Evolutionary conservation across 1,140 invertebrate genomes (phyloP).

Genomic region (Oscheius sp.): DNA sequence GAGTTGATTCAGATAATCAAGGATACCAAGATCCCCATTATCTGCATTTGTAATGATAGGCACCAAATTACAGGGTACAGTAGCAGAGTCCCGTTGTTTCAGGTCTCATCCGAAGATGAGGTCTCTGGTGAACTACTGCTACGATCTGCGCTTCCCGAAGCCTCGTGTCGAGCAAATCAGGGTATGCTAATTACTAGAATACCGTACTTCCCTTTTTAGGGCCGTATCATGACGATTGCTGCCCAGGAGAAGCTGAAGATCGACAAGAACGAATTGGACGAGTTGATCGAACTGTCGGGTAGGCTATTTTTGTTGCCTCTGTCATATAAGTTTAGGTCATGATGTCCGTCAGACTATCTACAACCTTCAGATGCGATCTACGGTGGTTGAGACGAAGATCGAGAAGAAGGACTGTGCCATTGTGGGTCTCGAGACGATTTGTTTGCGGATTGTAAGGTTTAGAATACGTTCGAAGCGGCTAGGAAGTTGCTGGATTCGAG

Average conservation of each 20-base stretch:
- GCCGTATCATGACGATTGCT: constrained; percentile 82
- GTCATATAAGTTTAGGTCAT: constrained; percentile 24
- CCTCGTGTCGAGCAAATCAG: constrained; percentile 85
- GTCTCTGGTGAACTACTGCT: constrained; percentile 88
- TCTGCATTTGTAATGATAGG: constrained; percentile 98
- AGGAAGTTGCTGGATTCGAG: constrained; percentile 74
- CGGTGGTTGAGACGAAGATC: constrained; percentile 11
- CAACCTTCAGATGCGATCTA: constrained; percentile 55
- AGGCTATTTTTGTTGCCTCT: constrained; percentile 63
- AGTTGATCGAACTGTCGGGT: constrained; percentile 82
- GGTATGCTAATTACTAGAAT: constrained; percentile 63
- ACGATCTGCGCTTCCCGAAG: constrained; percentile 80
- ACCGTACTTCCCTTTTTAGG: background rate
- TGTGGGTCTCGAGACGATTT: constrained; percentile 21
- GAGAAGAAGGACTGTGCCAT: constrained; percentile 49
- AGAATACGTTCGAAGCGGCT: constrained; percentile 82
- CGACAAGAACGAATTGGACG: constrained; percentile 72
- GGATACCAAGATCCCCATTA: constrained; percentile 81
- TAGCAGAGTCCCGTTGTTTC: background rate
- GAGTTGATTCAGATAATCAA: constrained; percentile 92
- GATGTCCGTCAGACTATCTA: constrained; percentile 90
- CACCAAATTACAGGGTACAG: constrained; percentile 65
- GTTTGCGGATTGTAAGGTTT: background rate
- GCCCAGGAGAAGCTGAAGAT: constrained; percentile 87
- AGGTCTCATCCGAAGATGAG: constrained; percentile 74